Percentiles rank a stretch among this genome's conserved stretches.
phyloP scores from a whole-genome alignment of 2,113 vertebrate species.

The Notarius quadriscutis region DNA sequence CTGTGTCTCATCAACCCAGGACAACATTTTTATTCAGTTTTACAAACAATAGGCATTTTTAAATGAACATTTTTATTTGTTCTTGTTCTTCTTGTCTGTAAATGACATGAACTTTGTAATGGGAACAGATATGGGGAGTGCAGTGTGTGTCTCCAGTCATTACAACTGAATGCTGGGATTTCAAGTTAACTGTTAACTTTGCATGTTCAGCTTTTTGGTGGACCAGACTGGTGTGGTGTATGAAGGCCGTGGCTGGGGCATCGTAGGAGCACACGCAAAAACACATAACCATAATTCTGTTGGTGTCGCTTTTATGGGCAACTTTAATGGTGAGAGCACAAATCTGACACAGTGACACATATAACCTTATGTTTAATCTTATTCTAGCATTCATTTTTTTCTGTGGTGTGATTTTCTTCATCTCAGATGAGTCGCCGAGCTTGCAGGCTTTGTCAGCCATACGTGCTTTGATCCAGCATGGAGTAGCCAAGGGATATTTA shows the following conservation, averaged over 20 bases:
- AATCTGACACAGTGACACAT: not conserved
- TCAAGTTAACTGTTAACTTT: not conserved
- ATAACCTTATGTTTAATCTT: not conserved
- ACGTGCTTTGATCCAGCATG: conserved; percentile 2
- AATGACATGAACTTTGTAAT: not conserved
- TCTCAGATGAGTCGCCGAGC: conserved; percentile 3
- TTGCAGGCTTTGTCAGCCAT: not conserved
- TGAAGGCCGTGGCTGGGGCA: conserved; percentile 79
- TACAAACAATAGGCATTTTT: not conserved
- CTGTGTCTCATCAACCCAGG: not conserved
- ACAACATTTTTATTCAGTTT: not conserved
- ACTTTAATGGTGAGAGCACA: conserved; percentile 69
- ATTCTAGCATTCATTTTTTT: not conserved
- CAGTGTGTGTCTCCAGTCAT: not conserved
- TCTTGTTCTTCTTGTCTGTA: not conserved
- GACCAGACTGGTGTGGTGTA: conserved; percentile 72
- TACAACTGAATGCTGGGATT: not conserved
- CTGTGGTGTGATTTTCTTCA: not conserved
- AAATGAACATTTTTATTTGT: not conserved
- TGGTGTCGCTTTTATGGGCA: conserved; percentile 79
- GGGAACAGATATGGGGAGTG: not conserved
- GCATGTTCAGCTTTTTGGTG: conserved; percentile 73
- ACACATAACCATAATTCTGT: conserved; percentile 73
- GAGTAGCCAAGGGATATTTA: not conserved
- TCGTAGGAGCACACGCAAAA: conserved; percentile 72